Conservation (phyloP, 2,888 invertebrate species). For the Dysmachus trigonus region DNA sequence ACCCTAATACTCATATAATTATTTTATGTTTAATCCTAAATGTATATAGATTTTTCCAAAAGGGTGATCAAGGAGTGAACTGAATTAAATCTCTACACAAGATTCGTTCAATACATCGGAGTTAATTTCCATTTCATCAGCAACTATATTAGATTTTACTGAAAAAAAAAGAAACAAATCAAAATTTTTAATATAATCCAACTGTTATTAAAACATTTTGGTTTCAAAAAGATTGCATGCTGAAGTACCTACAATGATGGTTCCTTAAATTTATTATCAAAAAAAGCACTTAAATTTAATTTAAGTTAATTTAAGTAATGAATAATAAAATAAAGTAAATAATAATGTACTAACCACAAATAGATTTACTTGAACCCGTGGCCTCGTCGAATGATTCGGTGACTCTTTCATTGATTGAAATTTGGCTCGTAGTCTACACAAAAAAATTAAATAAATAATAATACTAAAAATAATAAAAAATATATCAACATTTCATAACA, state of each 20-base stretch:
- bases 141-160: not conserved
- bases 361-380: constrained; percentile 82
- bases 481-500: not conserved
- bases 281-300: too few relatives aligned
- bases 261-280: too few relatives aligned
- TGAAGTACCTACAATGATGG: too few relatives aligned
- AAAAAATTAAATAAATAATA: not conserved
- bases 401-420: constrained; percentile 85
- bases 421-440: constrained; percentile 78
- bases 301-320: too few relatives aligned
- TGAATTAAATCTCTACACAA: not conserved
- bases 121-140: not conserved
- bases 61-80: too few relatives aligned
- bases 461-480: not conserved
- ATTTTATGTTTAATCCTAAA: too few relatives aligned
- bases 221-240: too few relatives aligned
- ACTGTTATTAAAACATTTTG: too few relatives aligned
- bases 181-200: not conserved
- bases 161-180: not conserved
- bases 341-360: constrained; percentile 77
- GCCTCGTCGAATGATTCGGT: constrained; percentile 65
- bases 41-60: too few relatives aligned
- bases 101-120: not conserved
- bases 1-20: too few relatives aligned
- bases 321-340: not conserved